phyloP scores from a whole-genome alignment of 1,140 invertebrate species.

The Orchestia grillus region DNA sequence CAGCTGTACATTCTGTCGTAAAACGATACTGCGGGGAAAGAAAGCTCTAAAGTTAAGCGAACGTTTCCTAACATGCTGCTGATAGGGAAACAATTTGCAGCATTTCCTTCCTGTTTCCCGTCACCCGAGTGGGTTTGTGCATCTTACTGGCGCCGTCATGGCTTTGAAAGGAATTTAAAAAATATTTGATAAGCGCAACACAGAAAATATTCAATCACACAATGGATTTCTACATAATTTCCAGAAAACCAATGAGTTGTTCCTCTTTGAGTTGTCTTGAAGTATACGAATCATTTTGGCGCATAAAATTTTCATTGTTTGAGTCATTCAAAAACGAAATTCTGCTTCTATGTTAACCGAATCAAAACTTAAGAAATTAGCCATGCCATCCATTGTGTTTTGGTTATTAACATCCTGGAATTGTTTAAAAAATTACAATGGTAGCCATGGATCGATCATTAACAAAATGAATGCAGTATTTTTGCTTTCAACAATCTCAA shows the following conservation, averaged over 20 bases:
- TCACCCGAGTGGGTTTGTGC: background rate
- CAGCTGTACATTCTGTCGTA: background rate
- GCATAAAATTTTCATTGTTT: background rate
- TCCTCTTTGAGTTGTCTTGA: background rate
- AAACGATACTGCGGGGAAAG: background rate
- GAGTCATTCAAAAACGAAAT: too few relatives aligned
- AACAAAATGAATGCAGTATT: too few relatives aligned
- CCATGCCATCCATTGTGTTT: too few relatives aligned
- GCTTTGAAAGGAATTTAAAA: background rate
- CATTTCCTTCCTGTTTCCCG: background rate
- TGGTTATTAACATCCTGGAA: too few relatives aligned
- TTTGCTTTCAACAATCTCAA: too few relatives aligned
- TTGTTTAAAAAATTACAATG: too few relatives aligned
- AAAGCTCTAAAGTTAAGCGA: background rate
- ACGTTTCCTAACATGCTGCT: background rate
- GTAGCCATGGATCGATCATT: too few relatives aligned
- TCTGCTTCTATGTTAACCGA: too few relatives aligned
- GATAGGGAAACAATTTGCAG: background rate
- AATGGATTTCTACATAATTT: background rate
- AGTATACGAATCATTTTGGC: background rate
- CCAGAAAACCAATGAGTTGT: background rate
- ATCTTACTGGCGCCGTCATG: background rate
- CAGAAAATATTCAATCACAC: background rate
- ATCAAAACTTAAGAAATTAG: too few relatives aligned
- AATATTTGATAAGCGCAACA: background rate